Base-by-base conservation (phyloP, 2,888 invertebrate species). In the Parnassius mnemosyne region DNA sequence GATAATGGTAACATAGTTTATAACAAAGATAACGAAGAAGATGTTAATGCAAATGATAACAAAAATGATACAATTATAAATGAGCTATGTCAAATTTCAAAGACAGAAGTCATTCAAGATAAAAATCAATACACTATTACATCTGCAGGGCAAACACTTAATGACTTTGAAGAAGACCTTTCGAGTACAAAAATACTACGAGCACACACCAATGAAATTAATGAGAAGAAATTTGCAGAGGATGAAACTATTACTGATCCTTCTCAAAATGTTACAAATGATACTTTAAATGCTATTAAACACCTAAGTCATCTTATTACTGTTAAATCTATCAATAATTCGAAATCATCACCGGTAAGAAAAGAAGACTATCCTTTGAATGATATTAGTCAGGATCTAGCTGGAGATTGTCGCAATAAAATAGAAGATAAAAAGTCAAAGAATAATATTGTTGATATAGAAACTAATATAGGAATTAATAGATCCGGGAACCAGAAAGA, bases 301-400 rank as follows among this genome's bases (percentile, higher is more conserved):
- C 81, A 77, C 73, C 76, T 87, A 64, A 79, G 85, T 66, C 80
- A 80, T 65, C 71, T 83, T 13, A 77, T 83, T 56, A 84, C 84
- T 57, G 74, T 89, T 3, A 89, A 87, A 73, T 67, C 86, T 44
- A 68, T 83, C 12, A 71, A 56, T 65, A 69, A 77, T 7, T 44
- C 52, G 11, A 56, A 49, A 46, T n/a, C 51, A 42, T 10, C 34
- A 12, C 13, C 43, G 9, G 43, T n/a, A 2, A 34, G n/a, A n/a
- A 43, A 46, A 50, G 51, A 54, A 20, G 47, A 57, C 20, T 43
- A 52, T 16, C 41, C 49, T 53, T 20, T 43, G 1, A 43, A 53
- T 59, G 16, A 20, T 1, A 20, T 20, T 54, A 51, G 20, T 49
- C 58, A 52, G 3, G 47, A 56, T 60, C 34, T 60, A 50, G 20